Conservation (phyloP, 2,113 vertebrate species). For the Takifugu flavidus region DNA sequence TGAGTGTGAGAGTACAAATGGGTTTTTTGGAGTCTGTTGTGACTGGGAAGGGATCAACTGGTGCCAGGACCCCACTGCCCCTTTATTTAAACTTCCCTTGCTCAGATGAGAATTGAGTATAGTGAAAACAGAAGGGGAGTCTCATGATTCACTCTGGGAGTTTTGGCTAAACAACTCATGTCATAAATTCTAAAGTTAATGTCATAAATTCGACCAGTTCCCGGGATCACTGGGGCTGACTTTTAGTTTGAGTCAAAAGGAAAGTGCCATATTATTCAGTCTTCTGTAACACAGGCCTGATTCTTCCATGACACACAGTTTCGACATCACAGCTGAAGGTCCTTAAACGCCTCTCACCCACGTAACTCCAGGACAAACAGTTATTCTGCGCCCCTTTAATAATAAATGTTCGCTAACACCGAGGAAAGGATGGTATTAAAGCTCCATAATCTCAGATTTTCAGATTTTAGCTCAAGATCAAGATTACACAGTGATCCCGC, state of each 20-base stretch:
- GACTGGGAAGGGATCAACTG: slow-evolving; percentile 40
- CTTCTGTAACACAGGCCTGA: background rate
- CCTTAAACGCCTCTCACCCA: background rate
- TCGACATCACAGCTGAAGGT: background rate
- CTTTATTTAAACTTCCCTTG: slow-evolving; percentile 22
- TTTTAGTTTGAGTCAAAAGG: slow-evolving; percentile 3
- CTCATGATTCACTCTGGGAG: slow-evolving; percentile 23
- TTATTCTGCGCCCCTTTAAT: too few species aligned
- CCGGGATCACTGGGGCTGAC: slow-evolving; percentile 19
- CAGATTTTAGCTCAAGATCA: background rate
- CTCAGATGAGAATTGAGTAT: slow-evolving; percentile 25
- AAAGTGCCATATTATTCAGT: slow-evolving; percentile 6
- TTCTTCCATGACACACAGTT: slow-evolving; percentile 1
- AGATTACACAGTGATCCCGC: background rate
- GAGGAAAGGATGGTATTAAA: too few species aligned
- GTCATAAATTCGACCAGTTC: slow-evolving; percentile 21
- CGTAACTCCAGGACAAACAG: background rate
- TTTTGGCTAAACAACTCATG: slow-evolving; percentile 41
- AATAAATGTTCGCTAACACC: too few species aligned
- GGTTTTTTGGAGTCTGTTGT: slow-evolving; percentile 50
- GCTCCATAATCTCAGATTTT: too few species aligned
- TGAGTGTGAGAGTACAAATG: slow-evolving; percentile 27
- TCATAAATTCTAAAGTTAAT: slow-evolving; percentile 40
- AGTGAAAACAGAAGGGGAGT: slow-evolving; percentile 36
- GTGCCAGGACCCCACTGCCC: slow-evolving; percentile 35